Percentiles rank a stretch among this genome's conserved stretches.
Conservation (phyloP, 2,797 vertebrate genomes). For the Hyperoplus immaculatus region DNA sequence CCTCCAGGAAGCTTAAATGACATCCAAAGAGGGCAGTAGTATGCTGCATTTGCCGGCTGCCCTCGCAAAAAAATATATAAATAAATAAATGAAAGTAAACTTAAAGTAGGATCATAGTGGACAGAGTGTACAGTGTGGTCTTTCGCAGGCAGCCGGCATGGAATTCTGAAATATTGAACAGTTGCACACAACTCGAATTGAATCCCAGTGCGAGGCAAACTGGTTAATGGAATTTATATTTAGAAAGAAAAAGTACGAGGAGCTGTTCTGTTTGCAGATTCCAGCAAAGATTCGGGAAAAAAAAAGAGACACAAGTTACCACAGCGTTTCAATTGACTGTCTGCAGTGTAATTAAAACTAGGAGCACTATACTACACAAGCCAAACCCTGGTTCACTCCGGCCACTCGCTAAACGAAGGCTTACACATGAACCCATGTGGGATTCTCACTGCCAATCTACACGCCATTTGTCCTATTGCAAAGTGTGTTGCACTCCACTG, state of each 20-base stretch:
- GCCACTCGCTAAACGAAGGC: too few species aligned
- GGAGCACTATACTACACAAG: too few species aligned
- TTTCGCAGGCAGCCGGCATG: not conserved
- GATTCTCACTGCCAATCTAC: not conserved
- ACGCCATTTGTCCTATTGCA: too few species aligned
- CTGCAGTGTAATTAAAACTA: not conserved
- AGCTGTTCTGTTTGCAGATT: not conserved
- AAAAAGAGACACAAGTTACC: constrained; percentile 1
- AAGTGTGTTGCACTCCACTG: too few species aligned
- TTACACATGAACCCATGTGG: not conserved
- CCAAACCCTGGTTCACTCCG: too few species aligned
- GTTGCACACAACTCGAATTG: constrained; percentile 12
- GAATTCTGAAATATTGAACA: constrained; percentile 12
- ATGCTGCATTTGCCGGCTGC: not conserved
- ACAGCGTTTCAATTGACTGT: not conserved
- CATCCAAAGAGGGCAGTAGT: not conserved
- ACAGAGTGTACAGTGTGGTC: not conserved
- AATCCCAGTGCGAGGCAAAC: constrained; percentile 19
- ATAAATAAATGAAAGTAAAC: not conserved
- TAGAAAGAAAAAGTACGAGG: constrained; percentile 9
- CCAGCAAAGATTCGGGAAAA: not conserved
- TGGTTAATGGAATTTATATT: constrained; percentile 33
- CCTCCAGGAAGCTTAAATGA: not conserved
- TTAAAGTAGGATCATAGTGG: too few species aligned
- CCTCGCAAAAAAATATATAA: not conserved